Conservation (phyloP, 1,140 invertebrate genomes). For the Carcinoscorpius rotundicauda region DNA sequence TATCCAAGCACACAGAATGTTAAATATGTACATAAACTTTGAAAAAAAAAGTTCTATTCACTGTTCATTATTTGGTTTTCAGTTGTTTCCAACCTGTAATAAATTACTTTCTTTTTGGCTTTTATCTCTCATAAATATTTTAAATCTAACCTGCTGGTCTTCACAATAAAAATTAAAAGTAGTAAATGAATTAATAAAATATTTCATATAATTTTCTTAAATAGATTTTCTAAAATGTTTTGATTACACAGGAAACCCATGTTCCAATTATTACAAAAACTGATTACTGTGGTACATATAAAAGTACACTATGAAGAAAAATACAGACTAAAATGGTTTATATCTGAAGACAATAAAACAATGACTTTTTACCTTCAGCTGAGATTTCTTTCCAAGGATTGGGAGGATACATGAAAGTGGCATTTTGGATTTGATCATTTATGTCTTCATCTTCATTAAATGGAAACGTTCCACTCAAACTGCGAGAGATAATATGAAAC, state of each 20-base stretch:
- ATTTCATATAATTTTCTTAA: no score
- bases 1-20: no score
- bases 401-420: constrained; percentile 98
- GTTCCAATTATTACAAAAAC: constrained; percentile 6
- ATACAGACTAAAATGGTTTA: constrained; percentile 5
- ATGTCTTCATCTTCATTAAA: constrained; percentile 99
- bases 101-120: no score
- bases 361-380: constrained; percentile 57
- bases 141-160: no score
- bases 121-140: no score
- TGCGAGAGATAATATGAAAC: constrained; percentile 35
- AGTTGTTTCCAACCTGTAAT: no score
- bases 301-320: constrained; percentile 9
- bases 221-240: no score
- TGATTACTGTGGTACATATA: constrained; percentile 15
- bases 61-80: no score
- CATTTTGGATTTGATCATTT: constrained; percentile 98
- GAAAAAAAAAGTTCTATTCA: no score
- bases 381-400: constrained; percentile 98
- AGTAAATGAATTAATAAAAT: no score
- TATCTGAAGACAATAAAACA: constrained; percentile 6
- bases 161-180: no score
- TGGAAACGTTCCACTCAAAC: constrained; percentile 92
- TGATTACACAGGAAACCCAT: constrained; percentile 23
- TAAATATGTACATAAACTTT: no score